Conservation (phyloP, 2,113 vertebrate genomes). For the Pollachius pollachius region DNA sequence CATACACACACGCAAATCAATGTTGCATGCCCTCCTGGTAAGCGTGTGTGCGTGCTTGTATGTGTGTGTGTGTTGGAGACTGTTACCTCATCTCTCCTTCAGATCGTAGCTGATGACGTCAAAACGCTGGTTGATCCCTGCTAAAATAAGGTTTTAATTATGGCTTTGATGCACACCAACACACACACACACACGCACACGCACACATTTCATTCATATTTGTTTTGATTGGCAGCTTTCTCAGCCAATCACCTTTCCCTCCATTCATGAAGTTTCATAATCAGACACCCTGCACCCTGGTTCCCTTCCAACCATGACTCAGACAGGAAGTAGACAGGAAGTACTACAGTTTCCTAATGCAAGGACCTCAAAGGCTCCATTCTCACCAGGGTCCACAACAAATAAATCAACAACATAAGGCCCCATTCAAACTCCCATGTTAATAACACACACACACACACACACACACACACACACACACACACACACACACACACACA, state of each 20-base stretch:
- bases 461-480: neutral
- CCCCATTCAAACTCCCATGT: slow-evolving; percentile 9
- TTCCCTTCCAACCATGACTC: slow-evolving; percentile 48
- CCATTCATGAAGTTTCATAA: slow-evolving; percentile 58
- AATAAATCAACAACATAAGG: slow-evolving; percentile 31
- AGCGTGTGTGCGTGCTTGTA: slow-evolving; percentile 14
- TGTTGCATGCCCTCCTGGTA: slow-evolving; percentile 11
- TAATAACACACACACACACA: neutral
- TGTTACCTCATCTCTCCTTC: slow-evolving; percentile 11
- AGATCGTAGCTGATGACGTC: neutral
- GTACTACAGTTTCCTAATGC: slow-evolving; percentile 63
- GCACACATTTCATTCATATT: no score
- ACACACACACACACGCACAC: no score
- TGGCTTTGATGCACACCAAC: no score
- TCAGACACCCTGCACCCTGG: slow-evolving; percentile 25
- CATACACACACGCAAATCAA: slow-evolving; percentile 8
- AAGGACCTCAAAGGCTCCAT: slow-evolving; percentile 40
- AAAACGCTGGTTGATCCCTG: no score
- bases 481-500: neutral
- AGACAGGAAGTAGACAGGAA: slow-evolving; percentile 58
- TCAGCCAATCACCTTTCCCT: neutral
- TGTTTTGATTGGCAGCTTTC: no score
- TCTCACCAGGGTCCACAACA: slow-evolving; percentile 34
- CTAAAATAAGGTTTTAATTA: no score
- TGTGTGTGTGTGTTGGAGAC: slow-evolving; percentile 7